Evolutionary conservation across 1,140 invertebrate species (phyloP), one percentile per base, ranked within the genome.

Genomic region (Trichomalopsis sarcophagae): DNA sequence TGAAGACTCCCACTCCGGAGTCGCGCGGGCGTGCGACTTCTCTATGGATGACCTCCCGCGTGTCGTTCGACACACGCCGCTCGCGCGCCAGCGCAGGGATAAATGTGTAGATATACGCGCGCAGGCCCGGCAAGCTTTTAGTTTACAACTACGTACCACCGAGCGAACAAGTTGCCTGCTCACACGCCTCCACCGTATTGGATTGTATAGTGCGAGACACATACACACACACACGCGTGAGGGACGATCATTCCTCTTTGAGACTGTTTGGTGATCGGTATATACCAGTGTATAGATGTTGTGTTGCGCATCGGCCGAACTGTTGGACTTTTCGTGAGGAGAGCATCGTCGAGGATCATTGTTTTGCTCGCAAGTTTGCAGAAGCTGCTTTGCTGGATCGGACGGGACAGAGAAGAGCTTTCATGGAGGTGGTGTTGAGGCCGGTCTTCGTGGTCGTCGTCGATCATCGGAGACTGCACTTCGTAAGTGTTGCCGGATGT

Each of bases 21-120:
- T 66, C 47, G 71, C 87, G 86, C 87, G 86, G 86, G 88, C 88
- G 87, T 87, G 87, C 84, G 78, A 66, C 85, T 62, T 62, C 55
- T 86, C 82, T 73, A 75, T 84, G 87, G 89, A 91, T 92, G 90
- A 92, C 91, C 91, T 92, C 90, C 91, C 87, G 89, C 87, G 89
- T 91, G 90, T 91, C 88, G 88, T 90, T 90, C 88, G 88, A 90
- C 88, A 89, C 88, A 88, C 75, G 84, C 87, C 82, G 85, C 80
- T 89, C 88, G 89, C 88, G 90, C 85, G 88, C 82, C 84, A 80
- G 89, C 88, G 89, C 88, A 90, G 88, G 89, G 89, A 91, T 91
- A 92, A 91, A 92, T 90, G 90, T 90, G 89, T 90, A 90, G 40
- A 44, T 62, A 62, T 62, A 62, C 55, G 6, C 88, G 88, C 88